Base-by-base conservation (phyloP, 2,888 invertebrate genomes). In the Dicyrtoma fusca region DNA sequence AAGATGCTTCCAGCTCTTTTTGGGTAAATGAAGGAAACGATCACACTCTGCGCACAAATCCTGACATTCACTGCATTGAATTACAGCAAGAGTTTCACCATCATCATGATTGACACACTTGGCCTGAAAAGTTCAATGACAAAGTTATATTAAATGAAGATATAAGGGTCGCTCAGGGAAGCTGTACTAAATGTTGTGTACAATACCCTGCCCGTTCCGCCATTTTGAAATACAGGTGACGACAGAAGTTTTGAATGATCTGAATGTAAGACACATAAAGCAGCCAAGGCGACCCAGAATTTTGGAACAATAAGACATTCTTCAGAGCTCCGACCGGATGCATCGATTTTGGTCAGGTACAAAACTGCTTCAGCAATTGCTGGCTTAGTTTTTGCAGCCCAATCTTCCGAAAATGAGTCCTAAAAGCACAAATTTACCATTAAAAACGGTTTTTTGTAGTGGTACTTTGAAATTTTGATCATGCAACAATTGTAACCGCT, bases 61-160 rank as follows among this genome's bases (percentile, higher is more conserved):
- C 21, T 95, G 95, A 82, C 98, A 99, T 8, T 88, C 87, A 80
- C 89, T 90, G 83, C 98, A 99, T 80, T 95, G 92, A 74, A 98
- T 92, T 74, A 95, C 92, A 0, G 97, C 97, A 14, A 89, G 87
- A 0, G 97, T 97, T 82, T 92, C 89, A 0, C 93, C 94, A 83
- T 99, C 98, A 82, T 99, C 98, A 84, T 99, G 98, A 84, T 99
- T 99, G 65, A 89, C 90, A 85, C 98, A 99, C 76, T 91, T 89
- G 8, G 94, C 92, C 82, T 95, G 76, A 72, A 65, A 63, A 74
- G 66, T 26, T 42, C 2, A 66, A 55, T 45, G 47, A n/a, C 11
- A 64, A 1, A 13, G 34, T 59, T 21, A 59, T 21, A 10, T n/a
- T 51, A 19, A 55, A 23, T 55, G 19, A n/a, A n/a, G 10, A 55